Evolutionary conservation across 2,797 vertebrate genomes (phyloP), one percentile per base, ranked within the genome.

Genomic region (Typhlichthys subterraneus): DNA sequence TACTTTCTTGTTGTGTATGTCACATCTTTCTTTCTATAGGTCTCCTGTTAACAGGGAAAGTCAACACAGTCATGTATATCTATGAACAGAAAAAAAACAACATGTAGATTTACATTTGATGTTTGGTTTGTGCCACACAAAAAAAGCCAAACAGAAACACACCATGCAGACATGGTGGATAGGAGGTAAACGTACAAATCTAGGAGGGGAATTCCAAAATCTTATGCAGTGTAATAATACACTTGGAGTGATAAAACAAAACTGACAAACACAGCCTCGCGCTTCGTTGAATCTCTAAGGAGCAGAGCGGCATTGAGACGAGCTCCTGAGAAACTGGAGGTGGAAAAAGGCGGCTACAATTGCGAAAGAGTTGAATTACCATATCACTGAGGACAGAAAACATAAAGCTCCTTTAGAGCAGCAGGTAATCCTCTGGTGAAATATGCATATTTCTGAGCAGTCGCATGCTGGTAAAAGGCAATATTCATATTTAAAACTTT

Each of bases 271-370:
- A 69, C 66, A 69, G 67, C 72, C 71, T 68, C 69, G 81, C 73
- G 87, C 89, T 84, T 72, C 79, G 81, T 70, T 79, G 86, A 80
- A 68, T 81, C 78, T 91, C 79, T 75, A 69, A 85, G 79, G 77
- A 73, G 75, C 62, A 63, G 74, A 78, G 70, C 58, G 67, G 68
- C 70, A 82, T 59, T 75, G 74, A 76, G 81, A 72, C 58, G 77
- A 78, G 80, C 82, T 83, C 61, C 75, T 67, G 63, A 72, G 31
- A 54, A 54, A 69, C 69, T 7, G 74, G 61, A 71, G 79, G 80
- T 76, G 71, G 81, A 85, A 84, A 70, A 80, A 82, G 80, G 75
- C 76, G 38, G 75, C 72, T 84, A 76, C 67, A 55, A 31, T 85
- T 83, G 84, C 61, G 65, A 82, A 83, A 85, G 77, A 77, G 71